Evolutionary conservation across 2,888 invertebrate species (phyloP), one percentile per base, ranked within the genome.

Genomic region (Cephonodes hylas): DNA sequence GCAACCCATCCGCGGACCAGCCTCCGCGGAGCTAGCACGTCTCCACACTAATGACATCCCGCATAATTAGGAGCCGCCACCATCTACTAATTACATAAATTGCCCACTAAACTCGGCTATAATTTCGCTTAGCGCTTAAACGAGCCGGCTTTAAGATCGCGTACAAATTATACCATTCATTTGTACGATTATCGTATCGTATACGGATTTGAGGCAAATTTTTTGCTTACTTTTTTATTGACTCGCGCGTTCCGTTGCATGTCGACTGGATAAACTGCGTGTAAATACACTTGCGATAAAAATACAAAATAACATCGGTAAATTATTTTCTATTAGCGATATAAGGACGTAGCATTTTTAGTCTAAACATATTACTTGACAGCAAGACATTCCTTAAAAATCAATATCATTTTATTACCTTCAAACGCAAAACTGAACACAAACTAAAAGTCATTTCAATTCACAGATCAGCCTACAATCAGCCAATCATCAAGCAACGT

Each of bases 401-500:
- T n/a, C n/a, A n/a, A n/a, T n/a, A n/a, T n/a, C n/a, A n/a, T n/a
- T n/a, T n/a, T n/a, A n/a, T n/a, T n/a, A n/a, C n/a, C n/a, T n/a
- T n/a, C n/a, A n/a, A n/a, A 34, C 8, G 13, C 34, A 34, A 6
- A 13, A 2, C 8, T 13, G 10, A 18, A 44, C 2, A 10, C n/a
- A 20, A 44, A 10, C 45, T 20, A 20, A 53, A 42, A 53, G 13
- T 25, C 13, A 53, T 5, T 20, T 60, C 20, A 0, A n/a, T 46
- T 59, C 60, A 67, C 93, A 97, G 97, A 97, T 93, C 97, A 97
- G 88, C 97, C 96, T 64, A 97, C 98, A 69, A 98, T 98, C 84
- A 98, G 97, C 91, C 97, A 98, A 89, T 96, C 97, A 59, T 97
- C 96, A 71, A 97, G 97, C 83, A 98, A 98, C 87, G 96, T 98